Evolutionary conservation across 92 coral and sea anemone genomes (phyloP).

Genomic region (Pocillopora meandrina): DNA sequence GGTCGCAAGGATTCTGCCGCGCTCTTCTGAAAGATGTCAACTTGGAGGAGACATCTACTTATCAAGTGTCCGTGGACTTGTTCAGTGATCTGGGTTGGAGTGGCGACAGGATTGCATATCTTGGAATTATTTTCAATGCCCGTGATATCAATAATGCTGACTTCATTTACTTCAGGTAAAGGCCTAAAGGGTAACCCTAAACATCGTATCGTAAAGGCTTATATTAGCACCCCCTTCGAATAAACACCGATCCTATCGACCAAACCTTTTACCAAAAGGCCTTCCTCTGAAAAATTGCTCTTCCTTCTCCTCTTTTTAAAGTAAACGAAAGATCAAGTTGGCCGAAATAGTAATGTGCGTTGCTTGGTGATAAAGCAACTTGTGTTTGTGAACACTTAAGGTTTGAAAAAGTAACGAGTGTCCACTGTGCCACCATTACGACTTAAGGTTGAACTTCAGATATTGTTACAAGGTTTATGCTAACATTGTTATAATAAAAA

Average conservation of each 20-base stretch:
- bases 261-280: too few relatives aligned
- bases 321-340: too few relatives aligned
- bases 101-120: constrained; percentile 37
- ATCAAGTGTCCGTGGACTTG: constrained; percentile 44
- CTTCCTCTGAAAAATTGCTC: background rate
- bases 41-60: background rate
- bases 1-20: constrained; percentile 53
- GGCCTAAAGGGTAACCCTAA: background rate
- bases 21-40: background rate
- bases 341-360: too few relatives aligned
- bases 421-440: too few relatives aligned
- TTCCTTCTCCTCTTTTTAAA: too few relatives aligned
- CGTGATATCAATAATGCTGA: constrained; percentile 52
- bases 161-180: constrained; percentile 60
- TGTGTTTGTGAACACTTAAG: too few relatives aligned
- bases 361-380: too few relatives aligned
- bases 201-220: background rate
- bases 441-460: too few relatives aligned
- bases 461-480: too few relatives aligned
- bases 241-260: background rate
- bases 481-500: too few relatives aligned
- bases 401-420: too few relatives aligned
- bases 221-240: background rate
- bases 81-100: constrained; percentile 52
- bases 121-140: constrained; percentile 58